phyloP scores from a whole-genome alignment of 2,113 vertebrate genomes.

The Macrotis lagotis region DNA sequence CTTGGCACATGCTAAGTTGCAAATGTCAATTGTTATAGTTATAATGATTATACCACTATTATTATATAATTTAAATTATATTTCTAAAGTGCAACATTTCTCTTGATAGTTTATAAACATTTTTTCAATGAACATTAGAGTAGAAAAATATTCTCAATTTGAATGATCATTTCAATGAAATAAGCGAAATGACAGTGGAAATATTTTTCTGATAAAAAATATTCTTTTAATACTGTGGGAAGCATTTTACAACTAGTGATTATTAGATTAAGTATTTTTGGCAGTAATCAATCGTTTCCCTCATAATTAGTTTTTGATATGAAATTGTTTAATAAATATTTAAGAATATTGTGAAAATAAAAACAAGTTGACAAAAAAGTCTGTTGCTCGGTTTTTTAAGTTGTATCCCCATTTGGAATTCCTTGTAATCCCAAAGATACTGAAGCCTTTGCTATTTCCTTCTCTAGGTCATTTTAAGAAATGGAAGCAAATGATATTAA shows the following conservation, averaged over 20 bases:
- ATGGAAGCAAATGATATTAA: background rate
- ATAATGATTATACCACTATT: background rate
- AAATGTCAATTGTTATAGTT: background rate
- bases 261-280: slow-evolving; percentile 77
- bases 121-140: slow-evolving; percentile 62
- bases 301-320: slow-evolving; percentile 66
- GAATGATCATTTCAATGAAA: slow-evolving; percentile 68
- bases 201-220: slow-evolving; percentile 66
- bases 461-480: background rate
- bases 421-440: background rate
- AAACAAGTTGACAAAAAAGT: background rate
- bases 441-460: background rate
- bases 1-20: background rate
- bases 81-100: slow-evolving; percentile 44
- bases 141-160: slow-evolving; percentile 46
- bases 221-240: slow-evolving; percentile 62
- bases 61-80: slow-evolving; percentile 50
- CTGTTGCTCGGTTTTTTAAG: no score
- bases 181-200: slow-evolving; percentile 57
- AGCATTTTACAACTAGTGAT: slow-evolving; percentile 66
- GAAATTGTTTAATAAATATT: background rate
- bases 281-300: slow-evolving; percentile 76
- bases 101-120: slow-evolving; percentile 50
- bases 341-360: background rate
- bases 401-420: background rate